These are phyloP conservation scores for Ganaspis sp. DNA, from an alignment of 1,140 invertebrate species.

Conservation along the genomic window DNA sequence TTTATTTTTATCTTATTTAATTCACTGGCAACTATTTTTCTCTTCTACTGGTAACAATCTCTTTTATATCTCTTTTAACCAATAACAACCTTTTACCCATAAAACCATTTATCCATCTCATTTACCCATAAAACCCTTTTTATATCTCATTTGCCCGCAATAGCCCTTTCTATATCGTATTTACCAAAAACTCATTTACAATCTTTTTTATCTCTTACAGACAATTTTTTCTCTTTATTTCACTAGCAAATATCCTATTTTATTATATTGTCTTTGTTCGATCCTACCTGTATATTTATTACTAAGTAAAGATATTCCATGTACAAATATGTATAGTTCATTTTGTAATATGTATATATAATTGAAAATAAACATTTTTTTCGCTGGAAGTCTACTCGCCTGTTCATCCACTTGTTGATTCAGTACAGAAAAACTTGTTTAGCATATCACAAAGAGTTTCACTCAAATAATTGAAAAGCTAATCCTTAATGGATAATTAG, in stretches of 20 bases:
- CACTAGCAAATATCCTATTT: not conserved
- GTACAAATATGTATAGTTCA: conserved; percentile 17
- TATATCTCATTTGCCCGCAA: too few species aligned
- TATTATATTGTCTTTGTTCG: conserved; percentile 6
- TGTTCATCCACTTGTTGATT: not conserved
- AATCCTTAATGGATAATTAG: conserved; percentile 33
- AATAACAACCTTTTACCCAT: too few species aligned
- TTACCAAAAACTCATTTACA: too few species aligned
- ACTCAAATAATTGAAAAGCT: not conserved
- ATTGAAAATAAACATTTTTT: conserved; percentile 13
- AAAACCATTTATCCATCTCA: too few species aligned
- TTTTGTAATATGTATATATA: conserved; percentile 12
- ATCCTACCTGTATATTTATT: conserved; percentile 17
- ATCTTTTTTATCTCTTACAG: too few species aligned
- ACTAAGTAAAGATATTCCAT: not conserved
- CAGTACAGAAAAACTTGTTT: not conserved
- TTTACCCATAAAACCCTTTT: too few species aligned
- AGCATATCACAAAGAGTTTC: not conserved
- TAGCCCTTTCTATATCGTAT: too few species aligned
- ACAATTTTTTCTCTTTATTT: not conserved
- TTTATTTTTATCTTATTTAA: too few species aligned
- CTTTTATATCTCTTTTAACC: too few species aligned
- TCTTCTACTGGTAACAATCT: too few species aligned
- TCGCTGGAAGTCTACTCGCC: not conserved
- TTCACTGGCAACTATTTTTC: too few species aligned